Conservation (phyloP, 30 jellyfish, hydroid and myxozoan genomes). For the Pelagia noctiluca region DNA sequence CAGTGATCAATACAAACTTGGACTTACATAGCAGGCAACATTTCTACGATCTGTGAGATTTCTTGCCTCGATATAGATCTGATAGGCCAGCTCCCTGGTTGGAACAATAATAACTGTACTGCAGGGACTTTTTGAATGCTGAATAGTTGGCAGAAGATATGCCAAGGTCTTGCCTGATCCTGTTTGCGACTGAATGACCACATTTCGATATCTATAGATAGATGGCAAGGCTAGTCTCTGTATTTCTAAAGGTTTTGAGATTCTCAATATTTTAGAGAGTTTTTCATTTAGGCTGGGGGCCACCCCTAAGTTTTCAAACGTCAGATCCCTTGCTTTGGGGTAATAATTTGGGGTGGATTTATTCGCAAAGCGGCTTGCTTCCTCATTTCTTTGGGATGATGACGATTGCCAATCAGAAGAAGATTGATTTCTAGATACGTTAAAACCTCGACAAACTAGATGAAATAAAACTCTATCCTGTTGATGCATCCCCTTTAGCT, state of each 20-base stretch:
- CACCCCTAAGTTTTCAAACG: slow-evolving; percentile 51
- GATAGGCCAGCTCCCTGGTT: slow-evolving; percentile 96
- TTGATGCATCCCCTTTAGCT: too few relatives aligned
- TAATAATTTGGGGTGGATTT: too few relatives aligned
- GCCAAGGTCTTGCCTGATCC: slow-evolving; percentile 96
- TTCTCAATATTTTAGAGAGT: slow-evolving; percentile 33
- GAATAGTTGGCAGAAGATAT: slow-evolving; percentile 81
- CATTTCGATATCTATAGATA: slow-evolving; percentile 35
- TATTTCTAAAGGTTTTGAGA: slow-evolving; percentile 67
- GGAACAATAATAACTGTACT: slow-evolving; percentile 86
- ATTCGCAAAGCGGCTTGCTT: too few relatives aligned
- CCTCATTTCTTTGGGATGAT: too few relatives aligned
- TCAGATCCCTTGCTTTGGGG: too few relatives aligned
- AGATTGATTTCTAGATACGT: too few relatives aligned
- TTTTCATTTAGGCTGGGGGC: slow-evolving; percentile 21
- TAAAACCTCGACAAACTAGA: too few relatives aligned
- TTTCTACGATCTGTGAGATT: slow-evolving; percentile 33
- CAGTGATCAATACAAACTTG: neutral
- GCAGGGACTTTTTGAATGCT: slow-evolving; percentile 72
- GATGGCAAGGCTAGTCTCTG: slow-evolving; percentile 75
- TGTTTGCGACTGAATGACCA: slow-evolving; percentile 88
- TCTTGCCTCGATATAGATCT: slow-evolving; percentile 82
- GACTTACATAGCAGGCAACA: slow-evolving; percentile 70
- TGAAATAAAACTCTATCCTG: too few relatives aligned
- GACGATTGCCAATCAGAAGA: too few relatives aligned